Evolutionary conservation across 1,140 invertebrate species (phyloP).

Genomic region (Holcopasites calliopsidis): DNA sequence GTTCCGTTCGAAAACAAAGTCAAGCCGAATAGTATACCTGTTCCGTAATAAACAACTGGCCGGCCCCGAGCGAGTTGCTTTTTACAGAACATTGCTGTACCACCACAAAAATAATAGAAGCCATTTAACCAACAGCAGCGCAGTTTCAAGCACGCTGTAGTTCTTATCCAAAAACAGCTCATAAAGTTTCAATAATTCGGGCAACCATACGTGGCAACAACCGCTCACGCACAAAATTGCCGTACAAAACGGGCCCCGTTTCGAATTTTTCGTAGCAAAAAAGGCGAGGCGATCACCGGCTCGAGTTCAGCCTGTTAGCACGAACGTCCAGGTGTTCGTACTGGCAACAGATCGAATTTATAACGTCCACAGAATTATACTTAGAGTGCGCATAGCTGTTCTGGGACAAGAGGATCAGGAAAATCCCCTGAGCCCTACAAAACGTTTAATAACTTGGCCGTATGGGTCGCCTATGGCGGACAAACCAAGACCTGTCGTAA

Average conservation of each 20-base stretch:
- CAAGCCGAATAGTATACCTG: too few species aligned
- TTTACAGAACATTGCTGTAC: too few species aligned
- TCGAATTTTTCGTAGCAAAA: neutral
- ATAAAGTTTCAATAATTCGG: neutral
- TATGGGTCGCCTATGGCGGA: conserved; percentile 53
- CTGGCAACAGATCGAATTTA: conserved; percentile 36
- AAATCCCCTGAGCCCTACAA: conserved; percentile 61
- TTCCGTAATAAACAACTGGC: too few species aligned
- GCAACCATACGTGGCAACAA: neutral
- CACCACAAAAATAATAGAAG: too few species aligned
- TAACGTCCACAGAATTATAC: conserved; percentile 24
- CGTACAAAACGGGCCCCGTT: neutral
- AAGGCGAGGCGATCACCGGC: neutral
- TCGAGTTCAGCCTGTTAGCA: neutral
- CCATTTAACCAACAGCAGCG: too few species aligned
- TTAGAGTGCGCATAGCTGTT: neutral
- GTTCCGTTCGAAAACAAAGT: too few species aligned
- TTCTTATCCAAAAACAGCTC: too few species aligned
- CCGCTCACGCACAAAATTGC: neutral
- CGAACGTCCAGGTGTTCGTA: conserved; percentile 21
- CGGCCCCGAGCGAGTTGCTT: too few species aligned
- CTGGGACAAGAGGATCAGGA: conserved; percentile 36
- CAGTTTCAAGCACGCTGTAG: too few species aligned
- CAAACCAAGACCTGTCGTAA: conserved; percentile 71
- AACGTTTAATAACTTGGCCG: conserved; percentile 69